Evolutionary conservation across 1,140 invertebrate genomes (phyloP), one percentile per base, ranked within the genome.

Genomic region (Arctopsyche grandis): DNA sequence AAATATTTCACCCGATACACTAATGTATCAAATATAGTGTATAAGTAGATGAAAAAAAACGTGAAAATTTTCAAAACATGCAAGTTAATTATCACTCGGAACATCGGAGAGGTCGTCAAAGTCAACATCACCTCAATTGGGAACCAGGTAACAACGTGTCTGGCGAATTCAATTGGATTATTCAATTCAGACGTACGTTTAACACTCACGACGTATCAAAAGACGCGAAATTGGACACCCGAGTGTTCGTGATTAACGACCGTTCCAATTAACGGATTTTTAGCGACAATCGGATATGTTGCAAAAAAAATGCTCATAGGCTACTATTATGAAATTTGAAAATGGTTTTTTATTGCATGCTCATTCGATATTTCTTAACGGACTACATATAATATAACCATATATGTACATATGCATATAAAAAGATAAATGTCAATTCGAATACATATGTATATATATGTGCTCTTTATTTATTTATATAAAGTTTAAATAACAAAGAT

Each of bases 91-190:
- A 52, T 52, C 16, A 52, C 29, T 38, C 29, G 29, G 29, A 5
- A 10, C n/a, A n/a, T n/a, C 48, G 10, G 3, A 14, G 48, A 16
- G 48, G 48, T 52, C 48, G 12, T 52, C 14, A 26, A 22, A 66
- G 22, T 66, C 63, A n/a, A 12, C 63, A 26, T 66, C 22, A 66
- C 10, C 22, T 22, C 63, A 66, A 66, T 66, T 66, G 22, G n/a
- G 22, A 12, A 1, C 12, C 63, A 66, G 63, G 24, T 29, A 66
- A 29, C 24, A 52, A 52, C 48, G 48, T 66, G 63, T 66, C 24
- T 66, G 19, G 24, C 56, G 9, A n/a, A 22, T 66, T 66, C 63
- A 66, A 66, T 66, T 66, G 21, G 63, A 66, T 66, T 66, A 66
- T 66, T 66, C 24, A 66, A 66, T 66, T 66, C 22, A 12, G 63